These are phyloP conservation scores for Parazoanthus darwini DNA, from an alignment of 92 coral and sea anemone genomes.

Conservation along the genomic window DNA sequence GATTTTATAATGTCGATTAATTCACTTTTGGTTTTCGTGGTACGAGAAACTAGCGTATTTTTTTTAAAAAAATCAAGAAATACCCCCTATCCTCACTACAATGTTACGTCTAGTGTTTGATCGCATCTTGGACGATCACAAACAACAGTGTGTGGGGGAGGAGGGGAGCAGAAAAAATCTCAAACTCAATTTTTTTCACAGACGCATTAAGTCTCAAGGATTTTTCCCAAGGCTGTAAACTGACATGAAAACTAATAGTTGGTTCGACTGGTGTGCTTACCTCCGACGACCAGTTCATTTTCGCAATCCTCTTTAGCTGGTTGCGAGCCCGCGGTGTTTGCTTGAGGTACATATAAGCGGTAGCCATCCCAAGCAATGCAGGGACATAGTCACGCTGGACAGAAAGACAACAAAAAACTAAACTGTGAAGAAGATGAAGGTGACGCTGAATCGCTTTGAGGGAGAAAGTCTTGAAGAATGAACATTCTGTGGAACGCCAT, in stretches of 20 bases:
- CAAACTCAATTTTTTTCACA: neutral
- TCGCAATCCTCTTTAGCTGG: conserved; percentile 96
- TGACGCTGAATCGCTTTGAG: neutral
- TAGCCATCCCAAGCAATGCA: conserved; percentile 97
- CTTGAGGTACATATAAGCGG: conserved; percentile 98
- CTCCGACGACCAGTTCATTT: conserved; percentile 99
- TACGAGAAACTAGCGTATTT: too few relatives aligned
- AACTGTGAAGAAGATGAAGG: neutral
- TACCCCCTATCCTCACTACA: neutral
- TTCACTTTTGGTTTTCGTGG: too few relatives aligned
- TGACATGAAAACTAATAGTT: neutral
- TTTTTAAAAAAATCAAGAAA: neutral
- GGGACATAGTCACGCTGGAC: conserved; percentile 88
- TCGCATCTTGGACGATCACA: too few relatives aligned
- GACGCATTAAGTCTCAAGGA: neutral
- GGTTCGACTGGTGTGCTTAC: conserved; percentile 28
- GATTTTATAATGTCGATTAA: neutral
- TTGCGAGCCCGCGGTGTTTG: conserved; percentile 99
- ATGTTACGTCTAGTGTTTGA: too few relatives aligned
- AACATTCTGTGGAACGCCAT: too few relatives aligned
- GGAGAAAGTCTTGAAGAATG: neutral
- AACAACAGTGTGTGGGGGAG: neutral
- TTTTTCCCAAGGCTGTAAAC: too few relatives aligned
- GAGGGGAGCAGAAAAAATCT: too few relatives aligned
- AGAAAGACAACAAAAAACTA: neutral